Evolutionary conservation across 2,888 invertebrate genomes (phyloP), one percentile per base, ranked within the genome.

Genomic region (Margaritifera margaritifera): DNA sequence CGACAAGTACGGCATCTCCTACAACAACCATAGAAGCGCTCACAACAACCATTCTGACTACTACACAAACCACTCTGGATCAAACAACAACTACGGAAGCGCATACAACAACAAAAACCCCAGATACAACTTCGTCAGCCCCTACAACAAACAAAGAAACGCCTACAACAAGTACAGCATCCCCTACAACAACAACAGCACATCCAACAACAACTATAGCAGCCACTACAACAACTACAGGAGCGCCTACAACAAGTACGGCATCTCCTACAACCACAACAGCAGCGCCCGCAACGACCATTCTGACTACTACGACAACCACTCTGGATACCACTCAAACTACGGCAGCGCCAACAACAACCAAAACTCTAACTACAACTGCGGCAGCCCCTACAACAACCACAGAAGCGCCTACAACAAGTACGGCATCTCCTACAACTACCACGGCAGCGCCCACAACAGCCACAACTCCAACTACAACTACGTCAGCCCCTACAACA

Each of bases 101-200:
- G 19, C 15, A 58, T 18, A 42, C 67, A 19, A 24, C 67, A 20
- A 57, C 51, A 6, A 6, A 52, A 19, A 62, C 62, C 0, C 24
- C 62, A 24, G 22, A 62, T 31, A 62, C 57, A 6, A 4, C 62
- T 42, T 6, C 67, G 0, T 20, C 31, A 31, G 6, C 27, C 5
- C 5, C n/a, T n/a, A n/a, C n/a, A n/a, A n/a, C n/a, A n/a, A 63
- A 54, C 24, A 55, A 54, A 3, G 31, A 54, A 24, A 18, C 53
- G 1, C 15, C 67, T n/a, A 62, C 62, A 3, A 55, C 24, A 6
- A 50, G 56, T 3, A 5, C 58, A 50, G 52, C 25, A 6, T 24
- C 66, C 19, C 42, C 69, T 27, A 55, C 69, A 50, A 56, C 69
- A 53, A 22, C 63, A 4, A 6, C 63, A 15, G 5, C 68, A 1